Conservation (phyloP, 2,888 invertebrate species). For the Orthosia gothica region DNA sequence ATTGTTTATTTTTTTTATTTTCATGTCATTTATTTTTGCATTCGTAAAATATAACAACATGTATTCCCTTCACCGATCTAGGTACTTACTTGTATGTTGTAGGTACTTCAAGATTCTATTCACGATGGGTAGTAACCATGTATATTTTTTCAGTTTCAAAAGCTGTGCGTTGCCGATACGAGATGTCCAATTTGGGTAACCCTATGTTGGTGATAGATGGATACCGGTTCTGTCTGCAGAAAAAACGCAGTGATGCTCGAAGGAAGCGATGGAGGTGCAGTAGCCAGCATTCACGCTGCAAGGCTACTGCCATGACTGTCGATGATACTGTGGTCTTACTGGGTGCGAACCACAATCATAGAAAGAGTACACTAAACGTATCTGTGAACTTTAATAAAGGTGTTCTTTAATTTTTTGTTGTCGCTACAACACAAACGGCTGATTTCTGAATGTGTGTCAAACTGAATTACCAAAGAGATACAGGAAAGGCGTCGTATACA, state of each 20-base stretch:
- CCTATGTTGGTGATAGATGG: constrained; percentile 60
- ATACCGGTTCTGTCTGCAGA: constrained; percentile 48
- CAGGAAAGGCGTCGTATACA: too few species aligned
- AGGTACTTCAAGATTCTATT: background rate
- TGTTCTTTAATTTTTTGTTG: background rate
- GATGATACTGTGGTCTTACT: constrained; percentile 45
- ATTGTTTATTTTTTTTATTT: background rate
- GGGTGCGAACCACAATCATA: constrained; percentile 38
- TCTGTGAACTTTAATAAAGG: too few species aligned
- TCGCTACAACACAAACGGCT: background rate
- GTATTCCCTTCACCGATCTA: background rate
- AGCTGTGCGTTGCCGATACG: constrained; percentile 26
- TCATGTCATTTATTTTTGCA: background rate
- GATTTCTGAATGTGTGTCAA: too few species aligned
- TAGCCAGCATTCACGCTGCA: constrained; percentile 51
- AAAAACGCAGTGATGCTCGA: constrained; percentile 35
- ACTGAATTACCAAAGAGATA: too few species aligned
- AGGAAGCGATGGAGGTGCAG: constrained; percentile 60
- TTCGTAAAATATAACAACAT: background rate
- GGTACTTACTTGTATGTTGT: background rate
- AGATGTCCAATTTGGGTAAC: constrained; percentile 39
- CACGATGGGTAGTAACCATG: background rate
- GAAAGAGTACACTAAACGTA: background rate
- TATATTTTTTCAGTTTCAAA: constrained; percentile 13
- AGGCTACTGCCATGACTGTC: constrained; percentile 46